Conservation (phyloP, 2,113 vertebrate species). For the Rhinolophus ferrumequinum region DNA sequence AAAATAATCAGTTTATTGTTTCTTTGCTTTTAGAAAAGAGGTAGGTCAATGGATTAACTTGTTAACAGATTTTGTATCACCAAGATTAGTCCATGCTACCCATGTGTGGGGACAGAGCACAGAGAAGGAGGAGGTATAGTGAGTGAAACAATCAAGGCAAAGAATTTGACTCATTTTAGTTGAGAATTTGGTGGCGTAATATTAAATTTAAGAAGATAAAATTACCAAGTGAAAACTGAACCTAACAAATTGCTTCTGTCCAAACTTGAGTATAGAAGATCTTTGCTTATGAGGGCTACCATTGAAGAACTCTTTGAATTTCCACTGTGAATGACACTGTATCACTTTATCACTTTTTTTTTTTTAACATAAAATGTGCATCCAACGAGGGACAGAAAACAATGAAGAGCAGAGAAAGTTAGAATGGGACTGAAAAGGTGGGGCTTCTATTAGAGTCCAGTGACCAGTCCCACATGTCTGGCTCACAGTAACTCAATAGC, state of each 20-base stretch:
- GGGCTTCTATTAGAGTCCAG: neutral
- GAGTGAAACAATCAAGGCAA: neutral
- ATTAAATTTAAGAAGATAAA: neutral
- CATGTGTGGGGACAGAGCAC: neutral
- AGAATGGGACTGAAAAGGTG: neutral
- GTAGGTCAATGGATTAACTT: neutral
- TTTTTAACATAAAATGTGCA: neutral
- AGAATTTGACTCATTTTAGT: neutral
- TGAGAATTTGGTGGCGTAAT: neutral
- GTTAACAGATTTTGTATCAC: slow-evolving; percentile 52
- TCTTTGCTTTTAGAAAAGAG: slow-evolving; percentile 66
- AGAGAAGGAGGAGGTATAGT: neutral
- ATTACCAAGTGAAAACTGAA: neutral
- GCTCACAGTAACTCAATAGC: neutral
- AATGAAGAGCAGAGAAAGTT: neutral
- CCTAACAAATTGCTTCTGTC: neutral
- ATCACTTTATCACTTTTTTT: neutral
- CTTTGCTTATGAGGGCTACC: neutral
- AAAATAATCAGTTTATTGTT: slow-evolving; percentile 54
- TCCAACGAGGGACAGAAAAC: neutral
- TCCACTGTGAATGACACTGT: neutral
- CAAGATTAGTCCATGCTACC: neutral
- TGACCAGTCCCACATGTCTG: neutral
- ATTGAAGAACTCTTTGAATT: slow-evolving; percentile 6
- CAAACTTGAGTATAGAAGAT: neutral